phyloP scores from a whole-genome alignment of 2,888 invertebrate genomes.

The Emmelina monodactyla region DNA sequence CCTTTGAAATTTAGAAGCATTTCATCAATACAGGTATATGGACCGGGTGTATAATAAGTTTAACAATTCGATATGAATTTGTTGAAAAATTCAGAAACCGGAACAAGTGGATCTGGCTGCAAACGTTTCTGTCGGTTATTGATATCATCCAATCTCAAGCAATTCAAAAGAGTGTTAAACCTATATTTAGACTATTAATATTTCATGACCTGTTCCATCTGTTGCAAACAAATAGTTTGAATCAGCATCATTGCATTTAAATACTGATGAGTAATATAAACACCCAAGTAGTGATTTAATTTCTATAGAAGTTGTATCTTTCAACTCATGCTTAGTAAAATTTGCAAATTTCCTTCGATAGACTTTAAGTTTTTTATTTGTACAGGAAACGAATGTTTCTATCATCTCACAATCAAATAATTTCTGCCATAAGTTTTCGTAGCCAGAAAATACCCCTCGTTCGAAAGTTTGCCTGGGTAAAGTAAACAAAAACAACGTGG shows the following conservation, averaged over 20 bases:
- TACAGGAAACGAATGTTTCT: not conserved
- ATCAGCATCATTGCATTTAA: slow-evolving; percentile 6
- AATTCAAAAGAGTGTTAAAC: slow-evolving; percentile 14
- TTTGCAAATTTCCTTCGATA: not conserved
- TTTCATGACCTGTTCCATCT: slow-evolving; percentile 14
- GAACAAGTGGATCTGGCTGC: slow-evolving; percentile 12
- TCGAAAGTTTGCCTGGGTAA: not conserved
- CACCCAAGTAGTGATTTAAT: not conserved
- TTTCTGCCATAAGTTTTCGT: not conserved
- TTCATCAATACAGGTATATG: slow-evolving; percentile 14
- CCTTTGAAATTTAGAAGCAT: slow-evolving; percentile 18
- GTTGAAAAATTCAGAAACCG: slow-evolving; percentile 13
- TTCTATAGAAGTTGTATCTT: not conserved
- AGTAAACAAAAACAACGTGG: too few species aligned
- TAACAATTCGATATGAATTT: slow-evolving; percentile 16
- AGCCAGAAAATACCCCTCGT: not conserved
- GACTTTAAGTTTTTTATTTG: not conserved
- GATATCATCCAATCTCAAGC: slow-evolving; percentile 16
- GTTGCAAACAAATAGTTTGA: slow-evolving; percentile 12
- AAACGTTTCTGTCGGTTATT: slow-evolving; percentile 11
- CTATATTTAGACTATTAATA: slow-evolving; percentile 16
- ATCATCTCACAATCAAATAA: not conserved
- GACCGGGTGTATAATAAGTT: slow-evolving; percentile 12
- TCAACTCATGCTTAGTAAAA: not conserved
- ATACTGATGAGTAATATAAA: not conserved